Evolutionary conservation across 2,113 vertebrate species (phyloP).

Genomic region (Alethe diademata): DNA sequence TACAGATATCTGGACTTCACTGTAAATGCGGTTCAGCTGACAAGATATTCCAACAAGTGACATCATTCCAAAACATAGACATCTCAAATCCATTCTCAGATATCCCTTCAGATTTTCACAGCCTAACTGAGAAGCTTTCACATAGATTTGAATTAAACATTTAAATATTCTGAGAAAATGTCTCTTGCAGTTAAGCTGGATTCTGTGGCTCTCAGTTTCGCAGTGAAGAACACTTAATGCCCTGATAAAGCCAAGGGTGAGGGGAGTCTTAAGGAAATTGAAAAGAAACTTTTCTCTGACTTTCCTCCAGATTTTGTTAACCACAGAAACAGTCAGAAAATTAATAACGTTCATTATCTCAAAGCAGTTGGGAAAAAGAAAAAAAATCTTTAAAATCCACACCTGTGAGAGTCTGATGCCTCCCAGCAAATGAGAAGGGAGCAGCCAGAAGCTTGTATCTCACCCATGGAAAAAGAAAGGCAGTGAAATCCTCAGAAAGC

Average conservation of each 20-base stretch:
- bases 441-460: background rate
- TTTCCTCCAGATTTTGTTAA: background rate
- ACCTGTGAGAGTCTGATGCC: background rate
- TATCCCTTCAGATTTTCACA: background rate
- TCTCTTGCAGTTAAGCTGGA: background rate
- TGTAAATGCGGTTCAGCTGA: slow-evolving; percentile 23
- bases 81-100: background rate
- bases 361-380: background rate
- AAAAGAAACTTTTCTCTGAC: background rate
- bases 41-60: slow-evolving; percentile 2
- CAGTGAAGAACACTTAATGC: background rate
- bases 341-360: background rate
- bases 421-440: background rate
- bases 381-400: background rate
- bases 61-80: slow-evolving; percentile 1
- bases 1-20: background rate
- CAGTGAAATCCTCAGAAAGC: background rate
- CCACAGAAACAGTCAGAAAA: background rate
- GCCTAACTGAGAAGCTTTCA: background rate
- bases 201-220: background rate
- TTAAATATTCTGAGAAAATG: slow-evolving; percentile 10
- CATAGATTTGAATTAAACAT: background rate
- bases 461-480: background rate
- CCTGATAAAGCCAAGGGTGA: background rate
- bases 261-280: background rate